Base-by-base conservation (phyloP, 1,140 invertebrate genomes). In the Drosophila nasuta region DNA sequence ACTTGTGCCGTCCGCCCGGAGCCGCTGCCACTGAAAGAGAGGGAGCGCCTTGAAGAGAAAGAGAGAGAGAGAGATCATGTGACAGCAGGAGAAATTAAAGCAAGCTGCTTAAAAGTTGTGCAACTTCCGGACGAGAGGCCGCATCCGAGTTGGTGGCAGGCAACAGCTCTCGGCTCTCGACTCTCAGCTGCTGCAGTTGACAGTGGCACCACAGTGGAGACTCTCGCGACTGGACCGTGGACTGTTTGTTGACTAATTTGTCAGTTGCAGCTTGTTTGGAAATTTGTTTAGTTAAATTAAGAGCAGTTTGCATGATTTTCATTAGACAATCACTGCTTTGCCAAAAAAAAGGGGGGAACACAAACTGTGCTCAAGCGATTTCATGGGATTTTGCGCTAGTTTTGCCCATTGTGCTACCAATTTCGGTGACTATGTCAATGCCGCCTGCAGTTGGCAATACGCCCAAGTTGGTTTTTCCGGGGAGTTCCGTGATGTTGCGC, bases 91-190 rank as follows among this genome's bases (percentile, higher is more conserved):
- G 62, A 79, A 80, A 81, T 74, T 74, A 77, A 60, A 67, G 67
- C 63, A 79, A 79, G 79, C 77, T 81, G 79, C 73, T 81, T 81
- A 82, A 87, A 77, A 67, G 68, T 81, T 90, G 66, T 79, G 72
- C 77, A 80, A 81, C 86, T 76, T 79, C 75, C 79, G 79, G 73
- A 66, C 57, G 59, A 65, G 49, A 46, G 52, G 41, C 66, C 62
- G 60, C 60, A 67, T 72, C 59, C 59, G 64, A 65, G 64, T 63
- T 60, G 45, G 28, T 33, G 13, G 51, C 20, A 45, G 15, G 15
- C 41, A 58, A 28, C 30, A 43, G 33, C 41, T 48, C 38, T 28
- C 28, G 51, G 62, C 54, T 41, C 17, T 20, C 17, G 17, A 63
- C 66, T 56, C 60, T 51, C 11, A 28, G 13, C 20, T 58, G 48